Base-by-base conservation (phyloP, 2,888 invertebrate genomes). In the Autographa pulchrina region DNA sequence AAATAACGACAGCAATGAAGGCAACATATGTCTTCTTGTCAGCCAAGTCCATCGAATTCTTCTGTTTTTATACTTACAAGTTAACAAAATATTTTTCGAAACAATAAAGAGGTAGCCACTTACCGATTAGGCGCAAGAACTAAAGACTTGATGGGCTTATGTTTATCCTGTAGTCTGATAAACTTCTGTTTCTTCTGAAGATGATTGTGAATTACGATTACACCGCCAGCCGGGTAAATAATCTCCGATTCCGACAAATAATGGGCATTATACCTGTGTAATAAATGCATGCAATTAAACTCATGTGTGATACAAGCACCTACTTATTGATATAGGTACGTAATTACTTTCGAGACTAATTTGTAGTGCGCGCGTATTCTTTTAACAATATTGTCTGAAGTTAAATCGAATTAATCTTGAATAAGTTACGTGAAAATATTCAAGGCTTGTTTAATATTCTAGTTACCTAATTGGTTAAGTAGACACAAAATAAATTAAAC, bases 161-260 rank as follows among this genome's bases (percentile, higher is more conserved):
- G 96, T 85, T 97, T 97, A 64, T 97, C 97, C 52, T 97, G 96
- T 32, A 98, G 92, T 81, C 97, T 96, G 64, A 98, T 97, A 85
- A 97, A 97, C 85, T 97, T 97, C 88, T 98, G 98, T 78, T 97
- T 97, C 86, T 97, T 97, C 83, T 97, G 96, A 9, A 96, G 94
- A 89, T 97, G 97, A 89, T 98, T 97, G 85, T 98, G 98, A 73
- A 98, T 95, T 0, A 97, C 96, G 63, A 98, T 92, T 0, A 97
- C 97, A 65, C 97, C 97, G 65, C 98, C 98, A 41, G 97, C 97
- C 0, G 98, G 98, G 91, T 98, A 98, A 63, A 98, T 94, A 54
- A 98, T 96, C 87, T 98, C 98, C 35, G 97, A 96, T 86, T 97
- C 98, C 25, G 96, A 96, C 68, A 97, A 92, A 85, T 97, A 98